phyloP scores from a whole-genome alignment of 2,113 vertebrate genomes.

The Psophia crepitans region DNA sequence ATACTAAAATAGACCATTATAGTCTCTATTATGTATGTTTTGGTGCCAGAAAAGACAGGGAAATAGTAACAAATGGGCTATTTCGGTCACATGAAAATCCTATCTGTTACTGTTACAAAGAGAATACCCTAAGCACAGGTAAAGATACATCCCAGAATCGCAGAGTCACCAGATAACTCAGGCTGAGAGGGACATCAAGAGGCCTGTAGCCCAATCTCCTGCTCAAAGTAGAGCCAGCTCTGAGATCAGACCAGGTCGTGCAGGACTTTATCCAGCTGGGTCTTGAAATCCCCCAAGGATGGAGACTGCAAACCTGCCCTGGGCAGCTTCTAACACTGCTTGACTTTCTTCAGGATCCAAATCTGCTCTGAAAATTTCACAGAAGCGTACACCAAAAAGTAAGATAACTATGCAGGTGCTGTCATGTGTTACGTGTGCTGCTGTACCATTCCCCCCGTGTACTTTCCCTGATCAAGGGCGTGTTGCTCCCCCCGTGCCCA shows the following conservation, averaged over 20 bases:
- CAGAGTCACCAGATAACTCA: background rate
- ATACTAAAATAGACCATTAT: background rate
- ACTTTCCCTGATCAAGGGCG: background rate
- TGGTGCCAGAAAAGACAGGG: background rate
- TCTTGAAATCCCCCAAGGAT: background rate
- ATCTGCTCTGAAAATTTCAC: background rate
- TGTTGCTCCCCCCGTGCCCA: background rate
- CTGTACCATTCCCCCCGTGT: rapidly evolving
- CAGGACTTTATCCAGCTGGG: rapidly evolving
- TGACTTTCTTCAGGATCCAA: background rate
- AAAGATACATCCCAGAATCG: background rate
- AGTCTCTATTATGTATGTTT: background rate
- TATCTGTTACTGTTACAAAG: background rate
- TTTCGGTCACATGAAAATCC: background rate
- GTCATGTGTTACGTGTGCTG: background rate
- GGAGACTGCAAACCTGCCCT: background rate
- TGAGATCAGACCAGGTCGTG: background rate
- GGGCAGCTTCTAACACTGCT: background rate
- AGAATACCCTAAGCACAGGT: background rate
- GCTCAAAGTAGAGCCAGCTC: background rate
- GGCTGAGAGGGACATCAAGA: background rate
- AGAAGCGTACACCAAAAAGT: background rate
- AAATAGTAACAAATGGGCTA: background rate
- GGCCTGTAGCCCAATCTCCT: background rate
- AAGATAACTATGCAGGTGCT: background rate